A percentile compares a stretch with the other conserved stretches of the same genome.
These are phyloP conservation scores for Ischnus inquisitorius DNA, from an alignment of 2,888 invertebrate species.

Conservation along the genomic window DNA sequence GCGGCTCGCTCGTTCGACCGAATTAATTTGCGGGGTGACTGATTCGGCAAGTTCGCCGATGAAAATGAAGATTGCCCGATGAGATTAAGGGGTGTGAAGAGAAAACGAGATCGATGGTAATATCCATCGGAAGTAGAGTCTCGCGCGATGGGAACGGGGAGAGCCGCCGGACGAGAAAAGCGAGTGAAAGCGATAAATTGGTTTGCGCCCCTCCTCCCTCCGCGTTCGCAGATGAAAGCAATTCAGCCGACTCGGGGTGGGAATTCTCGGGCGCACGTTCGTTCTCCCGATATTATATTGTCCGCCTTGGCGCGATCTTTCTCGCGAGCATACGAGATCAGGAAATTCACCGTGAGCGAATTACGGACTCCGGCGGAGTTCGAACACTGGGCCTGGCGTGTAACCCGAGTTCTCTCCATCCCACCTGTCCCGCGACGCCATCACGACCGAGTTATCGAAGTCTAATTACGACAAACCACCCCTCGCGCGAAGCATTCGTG, in stretches of 20 bases:
- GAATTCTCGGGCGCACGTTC: slow-evolving; percentile 8
- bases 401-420: not conserved
- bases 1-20: not conserved
- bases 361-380: not conserved
- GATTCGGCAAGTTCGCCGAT: slow-evolving; percentile 7
- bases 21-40: slow-evolving; percentile 4
- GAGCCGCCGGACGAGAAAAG: slow-evolving; percentile 25
- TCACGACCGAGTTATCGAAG: slow-evolving; percentile 23
- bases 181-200: slow-evolving; percentile 50
- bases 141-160: slow-evolving; percentile 15
- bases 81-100: not conserved
- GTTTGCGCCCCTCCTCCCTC: slow-evolving; percentile 3
- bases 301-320: not conserved
- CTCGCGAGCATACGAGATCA: not conserved
- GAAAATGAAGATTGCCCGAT: not conserved
- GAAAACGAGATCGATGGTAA: slow-evolving; percentile 19
- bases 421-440: not conserved
- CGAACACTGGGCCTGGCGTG: not conserved
- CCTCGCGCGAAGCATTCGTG: not conserved
- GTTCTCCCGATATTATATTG: slow-evolving; percentile 6
- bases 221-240: slow-evolving; percentile 55
- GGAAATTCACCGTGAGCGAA: not conserved
- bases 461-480: slow-evolving; percentile 34
- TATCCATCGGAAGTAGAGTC: slow-evolving; percentile 38
- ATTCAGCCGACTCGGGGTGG: not conserved